Conservation (phyloP, 2,888 invertebrate genomes). For the Acrobasis suavella region DNA sequence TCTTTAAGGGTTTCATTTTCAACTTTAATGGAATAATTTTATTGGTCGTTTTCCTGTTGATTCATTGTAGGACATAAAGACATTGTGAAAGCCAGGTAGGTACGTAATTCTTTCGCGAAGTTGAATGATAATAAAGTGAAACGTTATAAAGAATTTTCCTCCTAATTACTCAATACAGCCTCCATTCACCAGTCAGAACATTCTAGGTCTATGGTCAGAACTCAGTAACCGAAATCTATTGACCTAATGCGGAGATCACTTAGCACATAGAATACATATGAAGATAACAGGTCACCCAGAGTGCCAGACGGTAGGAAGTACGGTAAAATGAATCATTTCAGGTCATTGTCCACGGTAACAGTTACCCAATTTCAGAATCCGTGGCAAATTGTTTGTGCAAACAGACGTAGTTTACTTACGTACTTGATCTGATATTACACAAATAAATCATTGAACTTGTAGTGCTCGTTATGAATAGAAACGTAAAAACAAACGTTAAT, state of each 20-base stretch:
- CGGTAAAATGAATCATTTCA: slow-evolving; percentile 73
- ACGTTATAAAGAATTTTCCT: slow-evolving; percentile 33
- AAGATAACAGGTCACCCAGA: slow-evolving; percentile 53
- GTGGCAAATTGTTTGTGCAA: slow-evolving; percentile 66
- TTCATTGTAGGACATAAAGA: neutral
- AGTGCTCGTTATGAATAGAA: slow-evolving; percentile 7
- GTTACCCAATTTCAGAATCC: slow-evolving; percentile 74
- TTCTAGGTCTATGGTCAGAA: neutral
- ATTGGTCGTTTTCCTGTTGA: neutral
- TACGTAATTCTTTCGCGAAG: slow-evolving; percentile 11
- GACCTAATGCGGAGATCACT: slow-evolving; percentile 47
- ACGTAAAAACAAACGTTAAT: neutral
- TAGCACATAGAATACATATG: slow-evolving; percentile 42
- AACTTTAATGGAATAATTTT: no score
- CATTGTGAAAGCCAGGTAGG: slow-evolving; percentile 21
- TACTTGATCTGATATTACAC: slow-evolving; percentile 57
- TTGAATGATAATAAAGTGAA: slow-evolving; percentile 28
- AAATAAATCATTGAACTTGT: slow-evolving; percentile 55
- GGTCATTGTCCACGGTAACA: slow-evolving; percentile 71
- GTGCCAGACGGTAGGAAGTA: slow-evolving; percentile 46
- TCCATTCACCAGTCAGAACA: slow-evolving; percentile 26
- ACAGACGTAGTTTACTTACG: slow-evolving; percentile 46
- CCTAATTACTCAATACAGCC: slow-evolving; percentile 32
- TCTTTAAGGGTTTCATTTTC: neutral
- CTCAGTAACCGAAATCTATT: slow-evolving; percentile 27